Evolutionary conservation across 1,140 invertebrate genomes (phyloP).

Genomic region (Tetramorium simillimum): DNA sequence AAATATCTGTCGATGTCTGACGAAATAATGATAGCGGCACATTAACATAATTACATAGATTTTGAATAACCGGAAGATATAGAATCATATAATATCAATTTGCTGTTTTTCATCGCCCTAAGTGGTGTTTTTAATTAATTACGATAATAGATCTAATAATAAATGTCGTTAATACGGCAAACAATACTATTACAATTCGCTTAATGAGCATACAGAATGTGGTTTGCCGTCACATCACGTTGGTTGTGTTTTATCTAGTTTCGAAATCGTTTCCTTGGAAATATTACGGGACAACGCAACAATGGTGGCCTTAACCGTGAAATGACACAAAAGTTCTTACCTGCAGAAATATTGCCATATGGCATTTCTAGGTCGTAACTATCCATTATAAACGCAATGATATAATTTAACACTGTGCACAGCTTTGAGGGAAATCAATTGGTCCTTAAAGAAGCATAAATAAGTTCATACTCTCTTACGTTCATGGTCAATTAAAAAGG

Average conservation of each 20-base stretch:
- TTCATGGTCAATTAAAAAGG: conserved; percentile 8
- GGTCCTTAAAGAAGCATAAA: not conserved
- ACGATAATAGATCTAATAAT: not conserved
- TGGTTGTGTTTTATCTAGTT: not conserved
- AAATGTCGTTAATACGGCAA: not conserved
- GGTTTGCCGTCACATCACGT: not conserved
- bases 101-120: not conserved
- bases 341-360: not conserved
- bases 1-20: not conserved
- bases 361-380: not conserved
- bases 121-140: conserved; percentile 38
- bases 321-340: conserved; percentile 4
- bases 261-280: conserved; percentile 3
- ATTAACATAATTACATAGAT: conserved; percentile 31
- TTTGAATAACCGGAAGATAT: not conserved
- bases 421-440: not conserved
- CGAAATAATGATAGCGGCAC: not conserved
- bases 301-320: not conserved
- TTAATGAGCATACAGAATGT: not conserved
- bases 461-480: not conserved
- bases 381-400: not conserved
- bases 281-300: not conserved
- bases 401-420: not conserved
- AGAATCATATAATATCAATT: not conserved
- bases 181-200: not conserved